phyloP scores from a whole-genome alignment of 2,797 vertebrate species.

The Sebastes taczanowskii region DNA sequence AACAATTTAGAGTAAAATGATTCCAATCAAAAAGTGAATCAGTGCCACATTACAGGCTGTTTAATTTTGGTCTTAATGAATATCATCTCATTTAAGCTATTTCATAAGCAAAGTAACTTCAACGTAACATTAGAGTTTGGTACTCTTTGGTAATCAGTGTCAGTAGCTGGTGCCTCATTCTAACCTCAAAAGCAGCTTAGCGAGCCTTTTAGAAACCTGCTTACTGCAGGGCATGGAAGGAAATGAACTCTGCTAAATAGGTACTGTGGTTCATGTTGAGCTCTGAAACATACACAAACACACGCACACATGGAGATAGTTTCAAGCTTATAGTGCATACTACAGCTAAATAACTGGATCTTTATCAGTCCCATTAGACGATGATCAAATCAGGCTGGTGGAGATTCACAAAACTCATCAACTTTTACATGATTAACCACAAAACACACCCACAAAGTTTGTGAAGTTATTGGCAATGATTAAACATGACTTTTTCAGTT shows the following conservation, averaged over 20 bases:
- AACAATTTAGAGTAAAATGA: background rate
- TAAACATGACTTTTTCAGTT: background rate
- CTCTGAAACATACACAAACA: background rate
- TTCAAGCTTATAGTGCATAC: background rate
- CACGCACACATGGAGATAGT: background rate
- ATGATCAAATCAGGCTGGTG: background rate
- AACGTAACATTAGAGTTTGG: slow-evolving; percentile 9
- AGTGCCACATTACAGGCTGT: background rate
- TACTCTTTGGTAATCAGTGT: slow-evolving; percentile 27
- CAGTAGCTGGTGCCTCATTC: slow-evolving; percentile 51
- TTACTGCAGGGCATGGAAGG: slow-evolving; percentile 66
- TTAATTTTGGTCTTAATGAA: background rate
- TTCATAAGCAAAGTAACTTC: slow-evolving; percentile 11
- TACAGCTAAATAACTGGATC: background rate
- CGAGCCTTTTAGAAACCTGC: slow-evolving; percentile 71
- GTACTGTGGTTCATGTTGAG: slow-evolving; percentile 36
- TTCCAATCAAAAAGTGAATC: background rate
- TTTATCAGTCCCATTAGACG: background rate
- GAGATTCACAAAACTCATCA: background rate
- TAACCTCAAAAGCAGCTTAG: slow-evolving; percentile 81
- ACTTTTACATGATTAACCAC: background rate
- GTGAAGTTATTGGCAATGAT: background rate
- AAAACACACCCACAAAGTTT: background rate
- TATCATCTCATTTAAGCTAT: background rate
- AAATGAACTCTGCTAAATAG: slow-evolving; percentile 45